Conservation (phyloP, 2,113 vertebrate species). For the Speoplatyrhinus poulsoni region DNA sequence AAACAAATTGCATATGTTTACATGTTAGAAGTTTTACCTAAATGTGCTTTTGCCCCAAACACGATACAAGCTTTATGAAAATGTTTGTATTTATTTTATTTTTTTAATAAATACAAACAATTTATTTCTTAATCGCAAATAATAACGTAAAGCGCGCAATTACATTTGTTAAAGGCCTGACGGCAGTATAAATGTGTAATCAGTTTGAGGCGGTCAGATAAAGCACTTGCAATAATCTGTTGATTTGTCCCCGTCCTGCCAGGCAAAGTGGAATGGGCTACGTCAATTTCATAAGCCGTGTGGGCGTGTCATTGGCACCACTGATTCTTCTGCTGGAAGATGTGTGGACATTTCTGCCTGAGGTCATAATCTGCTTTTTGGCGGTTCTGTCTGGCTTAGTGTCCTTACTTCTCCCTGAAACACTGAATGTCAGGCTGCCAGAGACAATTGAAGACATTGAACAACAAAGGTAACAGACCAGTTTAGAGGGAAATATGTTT, state of each 20-base stretch:
- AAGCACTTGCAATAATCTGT: background rate
- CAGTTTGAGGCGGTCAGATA: background rate
- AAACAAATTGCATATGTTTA: too few relatives aligned
- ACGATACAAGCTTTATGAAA: too few relatives aligned
- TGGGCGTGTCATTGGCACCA: conserved; percentile 79
- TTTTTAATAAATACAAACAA: too few relatives aligned
- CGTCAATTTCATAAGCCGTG: conserved; percentile 69
- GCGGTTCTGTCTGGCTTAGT: conserved; percentile 65
- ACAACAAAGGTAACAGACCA: conserved; percentile 55
- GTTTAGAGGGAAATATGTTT: background rate
- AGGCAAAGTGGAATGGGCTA: conserved; percentile 83
- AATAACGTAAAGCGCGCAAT: too few relatives aligned
- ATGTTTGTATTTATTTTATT: too few relatives aligned
- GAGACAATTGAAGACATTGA: conserved; percentile 84
- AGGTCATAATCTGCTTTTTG: conserved; percentile 66
- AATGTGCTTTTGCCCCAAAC: too few relatives aligned
- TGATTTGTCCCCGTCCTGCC: conserved; percentile 7
- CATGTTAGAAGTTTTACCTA: too few relatives aligned
- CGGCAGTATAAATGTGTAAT: too few relatives aligned
- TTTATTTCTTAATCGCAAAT: too few relatives aligned
- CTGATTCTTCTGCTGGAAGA: conserved; percentile 77
- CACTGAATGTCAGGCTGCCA: conserved; percentile 67
- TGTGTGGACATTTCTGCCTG: conserved; percentile 75
- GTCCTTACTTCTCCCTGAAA: conserved; percentile 80
- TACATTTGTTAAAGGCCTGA: too few relatives aligned